Evolutionary conservation across 2,888 invertebrate species (phyloP), one percentile per base, ranked within the genome.

Genomic region (Uloborus plumipes): DNA sequence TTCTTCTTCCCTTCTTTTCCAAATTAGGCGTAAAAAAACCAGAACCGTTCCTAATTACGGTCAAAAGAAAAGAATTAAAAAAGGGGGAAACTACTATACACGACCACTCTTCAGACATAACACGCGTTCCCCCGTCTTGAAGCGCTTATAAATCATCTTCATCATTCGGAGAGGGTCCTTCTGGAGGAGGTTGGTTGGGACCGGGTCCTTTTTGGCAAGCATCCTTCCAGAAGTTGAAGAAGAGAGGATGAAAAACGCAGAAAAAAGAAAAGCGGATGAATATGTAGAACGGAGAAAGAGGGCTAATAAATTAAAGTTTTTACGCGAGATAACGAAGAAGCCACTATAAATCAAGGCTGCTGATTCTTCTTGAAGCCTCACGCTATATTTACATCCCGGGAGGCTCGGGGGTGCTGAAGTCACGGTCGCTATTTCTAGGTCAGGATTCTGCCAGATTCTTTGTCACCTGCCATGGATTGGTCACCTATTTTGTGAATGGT

Each of bases 291-390:
- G 69, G 69, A 74, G 64, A 80, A 74, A 74, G 74, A 64, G 74
- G 74, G 64, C 80, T 80, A 80, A 80, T 80, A 80, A 80, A 80
- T 80, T 80, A 80, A 80, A 80, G 80, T 80, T 80, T 80, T 80
- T 80, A 80, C 80, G 80, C 58, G 74, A 80, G 80, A 80, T 80
- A 80, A 80, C 80, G 80, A 80, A 80, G 80, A 80, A 80, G 74
- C 69, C 74, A 74, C 80, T 74, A 80, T 80, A 80, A 80, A 80
- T 80, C 80, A 80, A 80, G 80, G 80, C 69, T 74, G 72, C 74
- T 80, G 80, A 80, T 80, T 80, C 80, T 74, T 80, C 80, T 74
- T 74, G 69, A 64, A 69, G 55, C 67, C 65, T 67, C 80, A 80
- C 80, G 80, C 80, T 80, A 80, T 80, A 80, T 80, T 80, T 80